Base-by-base conservation (phyloP, 2,797 vertebrate species). In the Melanotaenia nigrans region DNA sequence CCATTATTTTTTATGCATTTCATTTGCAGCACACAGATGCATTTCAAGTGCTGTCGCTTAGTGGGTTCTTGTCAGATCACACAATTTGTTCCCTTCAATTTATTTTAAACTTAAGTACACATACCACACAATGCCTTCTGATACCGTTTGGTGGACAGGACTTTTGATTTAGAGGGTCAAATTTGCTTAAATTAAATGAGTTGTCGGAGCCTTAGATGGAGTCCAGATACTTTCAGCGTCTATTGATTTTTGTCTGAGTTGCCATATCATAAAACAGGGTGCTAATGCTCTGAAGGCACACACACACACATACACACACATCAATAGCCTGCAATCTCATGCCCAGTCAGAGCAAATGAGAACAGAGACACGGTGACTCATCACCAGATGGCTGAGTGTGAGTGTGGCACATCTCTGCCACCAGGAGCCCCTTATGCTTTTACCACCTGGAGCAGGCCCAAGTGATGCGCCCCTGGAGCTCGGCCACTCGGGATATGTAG, bases 391-490 rank as follows among this genome's bases (percentile, higher is more conserved):
- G 89, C 86, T 51, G 71, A 82, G 81, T 83, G 85, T 61, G 75
- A 82, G 81, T 77, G 85, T 85, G 82, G 73, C 87, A 66, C 87
- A 75, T 86, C 87, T 82, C 84, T 20, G 62, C 91, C 89, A 90
- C 89, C 90, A 92, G 85, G 82, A 92, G 61, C 87, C 40, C 84
- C 89, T 90, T 90, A 88, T 91, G 88, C 89, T 90, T 92, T 92
- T 89, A 91, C 89, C 87, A 89, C 82, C 85, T 92, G 88, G 89
- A 88, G 73, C 74, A 67, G 79, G 60, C 65, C 81, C 86, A 89
- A 78, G 69, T 68, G 83, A 71, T 69, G 42, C 51, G 45, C 71
- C 87, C 80, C 71, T 85, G 71, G 64, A 83, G 77, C 60, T 61
- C 2, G 6, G 78, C 85, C 78, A 79, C 77, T 71, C 32, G 28